Percentiles rank a stretch among this genome's conserved stretches.
phyloP scores from a whole-genome alignment of 2,888 invertebrate species.

The Pachymerium ferrugineum region DNA sequence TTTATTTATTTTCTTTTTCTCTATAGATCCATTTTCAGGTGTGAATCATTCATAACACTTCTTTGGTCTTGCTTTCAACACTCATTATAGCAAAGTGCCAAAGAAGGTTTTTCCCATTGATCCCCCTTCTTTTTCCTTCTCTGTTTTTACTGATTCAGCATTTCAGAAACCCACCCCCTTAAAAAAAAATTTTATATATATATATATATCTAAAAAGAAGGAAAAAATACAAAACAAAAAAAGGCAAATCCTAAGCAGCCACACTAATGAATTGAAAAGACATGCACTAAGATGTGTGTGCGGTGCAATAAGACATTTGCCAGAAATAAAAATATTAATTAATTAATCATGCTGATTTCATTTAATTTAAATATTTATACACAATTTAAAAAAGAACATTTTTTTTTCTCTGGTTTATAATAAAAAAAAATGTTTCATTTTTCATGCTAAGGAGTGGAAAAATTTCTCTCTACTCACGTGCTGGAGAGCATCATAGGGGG shows the following conservation, averaged over 20 bases:
- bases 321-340: not conserved
- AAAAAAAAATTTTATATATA: not conserved
- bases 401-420: not conserved
- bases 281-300: not conserved
- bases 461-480: constrained; percentile 33
- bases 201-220: not conserved
- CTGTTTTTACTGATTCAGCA: not conserved
- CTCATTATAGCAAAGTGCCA: not conserved
- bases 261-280: not conserved
- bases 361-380: not conserved
- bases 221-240: not conserved
- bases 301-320: constrained; percentile 17
- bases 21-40: not conserved
- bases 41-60: constrained; percentile 14
- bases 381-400: not conserved
- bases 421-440: not conserved
- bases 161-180: not conserved
- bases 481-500: constrained; percentile 33
- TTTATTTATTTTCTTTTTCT: not conserved
- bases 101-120: not conserved
- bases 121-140: not conserved
- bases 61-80: constrained; percentile 10
- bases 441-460: constrained; percentile 24
- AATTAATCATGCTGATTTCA: not conserved
- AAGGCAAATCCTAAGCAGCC: constrained; percentile 24